These are phyloP conservation scores for Apteryx mantelli DNA, from an alignment of 2,113 vertebrate genomes.

Conservation along the genomic window DNA sequence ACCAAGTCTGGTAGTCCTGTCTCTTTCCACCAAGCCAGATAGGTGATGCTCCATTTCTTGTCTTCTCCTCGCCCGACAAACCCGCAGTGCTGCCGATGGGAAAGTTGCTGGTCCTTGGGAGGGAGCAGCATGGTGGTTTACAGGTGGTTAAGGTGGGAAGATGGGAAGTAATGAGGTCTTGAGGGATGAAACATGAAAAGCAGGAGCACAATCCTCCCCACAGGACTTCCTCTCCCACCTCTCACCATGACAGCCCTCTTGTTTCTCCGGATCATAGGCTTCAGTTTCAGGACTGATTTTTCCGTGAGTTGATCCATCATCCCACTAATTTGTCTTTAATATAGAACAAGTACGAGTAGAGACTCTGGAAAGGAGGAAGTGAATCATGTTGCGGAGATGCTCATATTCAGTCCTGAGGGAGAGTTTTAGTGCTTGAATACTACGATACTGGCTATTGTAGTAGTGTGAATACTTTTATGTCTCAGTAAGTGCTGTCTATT, in stretches of 20 bases:
- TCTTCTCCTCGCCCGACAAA: background rate
- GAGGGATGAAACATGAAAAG: background rate
- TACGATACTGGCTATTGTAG: background rate
- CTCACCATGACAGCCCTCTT: background rate
- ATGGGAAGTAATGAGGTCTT: background rate
- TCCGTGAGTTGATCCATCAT: background rate
- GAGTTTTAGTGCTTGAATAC: background rate
- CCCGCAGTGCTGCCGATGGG: fast-evolving
- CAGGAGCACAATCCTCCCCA: background rate
- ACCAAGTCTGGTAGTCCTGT: background rate
- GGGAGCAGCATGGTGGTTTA: fast-evolving
- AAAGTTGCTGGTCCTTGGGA: background rate
- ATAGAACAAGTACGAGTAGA: background rate
- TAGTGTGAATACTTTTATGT: fast-evolving
- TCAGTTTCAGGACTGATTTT: background rate
- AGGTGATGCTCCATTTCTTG: background rate
- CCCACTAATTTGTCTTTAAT: background rate
- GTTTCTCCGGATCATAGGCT: background rate
- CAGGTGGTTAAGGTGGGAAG: background rate
- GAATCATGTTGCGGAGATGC: background rate
- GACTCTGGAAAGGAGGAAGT: background rate
- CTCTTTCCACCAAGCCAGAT: background rate
- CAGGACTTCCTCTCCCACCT: background rate
- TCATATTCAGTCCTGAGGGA: background rate
- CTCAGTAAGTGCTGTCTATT: background rate